Percentiles rank a stretch among this genome's conserved stretches.
Conservation (phyloP, 2,113 vertebrate species). For the Phoxinus phoxinus region DNA sequence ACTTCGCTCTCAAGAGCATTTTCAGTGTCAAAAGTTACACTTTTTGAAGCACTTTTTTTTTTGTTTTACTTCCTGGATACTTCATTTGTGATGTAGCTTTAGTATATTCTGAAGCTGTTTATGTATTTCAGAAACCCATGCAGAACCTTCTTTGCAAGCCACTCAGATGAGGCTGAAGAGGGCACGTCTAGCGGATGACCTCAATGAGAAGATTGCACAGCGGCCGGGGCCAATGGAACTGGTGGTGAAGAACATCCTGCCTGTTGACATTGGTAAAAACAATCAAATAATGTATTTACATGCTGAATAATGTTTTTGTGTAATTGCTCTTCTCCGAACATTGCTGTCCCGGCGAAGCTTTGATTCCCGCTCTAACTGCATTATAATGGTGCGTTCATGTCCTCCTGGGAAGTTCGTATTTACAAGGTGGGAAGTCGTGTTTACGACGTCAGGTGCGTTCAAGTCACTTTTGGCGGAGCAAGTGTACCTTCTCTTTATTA, state of each 20-base stretch:
- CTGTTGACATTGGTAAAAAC: slow-evolving; percentile 88
- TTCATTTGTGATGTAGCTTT: neutral
- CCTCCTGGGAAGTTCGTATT: no score
- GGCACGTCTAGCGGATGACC: slow-evolving; percentile 91
- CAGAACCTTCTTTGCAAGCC: slow-evolving; percentile 93
- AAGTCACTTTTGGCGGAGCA: no score
- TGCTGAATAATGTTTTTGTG: neutral
- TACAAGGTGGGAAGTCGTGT: no score
- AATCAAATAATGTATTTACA: neutral
- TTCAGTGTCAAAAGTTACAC: neutral
- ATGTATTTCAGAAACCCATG: slow-evolving; percentile 85
- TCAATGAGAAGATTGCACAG: slow-evolving; percentile 97
- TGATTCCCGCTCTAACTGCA: no score
- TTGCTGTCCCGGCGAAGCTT: no score
- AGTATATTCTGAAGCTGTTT: neutral
- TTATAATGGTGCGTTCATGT: no score
- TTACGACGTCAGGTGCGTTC: no score
- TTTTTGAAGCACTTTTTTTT: no score
- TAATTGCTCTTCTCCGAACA: no score
- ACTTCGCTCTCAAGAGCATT: neutral
- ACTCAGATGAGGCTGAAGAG: slow-evolving; percentile 96
- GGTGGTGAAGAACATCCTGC: slow-evolving; percentile 96
- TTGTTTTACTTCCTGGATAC: neutral
- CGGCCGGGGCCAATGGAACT: slow-evolving; percentile 96
- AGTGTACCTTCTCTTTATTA: no score